Evolutionary conservation across 1,140 invertebrate genomes (phyloP), one percentile per base, ranked within the genome.

Genomic region (Cyclargus thomasi): DNA sequence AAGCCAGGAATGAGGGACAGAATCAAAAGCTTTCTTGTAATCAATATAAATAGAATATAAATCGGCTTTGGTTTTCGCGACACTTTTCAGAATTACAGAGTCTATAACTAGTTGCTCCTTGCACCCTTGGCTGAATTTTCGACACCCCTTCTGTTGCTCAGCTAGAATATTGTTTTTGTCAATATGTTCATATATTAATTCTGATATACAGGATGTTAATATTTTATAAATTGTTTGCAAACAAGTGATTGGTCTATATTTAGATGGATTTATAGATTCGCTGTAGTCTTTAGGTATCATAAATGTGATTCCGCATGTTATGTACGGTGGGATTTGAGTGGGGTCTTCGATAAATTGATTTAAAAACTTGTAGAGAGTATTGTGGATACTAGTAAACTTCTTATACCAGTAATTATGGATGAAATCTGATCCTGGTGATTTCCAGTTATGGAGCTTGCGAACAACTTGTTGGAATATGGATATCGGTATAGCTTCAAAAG

Each of bases 51-150:
- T 64, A 11, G 64, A 17, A 17, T 53, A 62, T 47, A 23, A 6
- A 65, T 65, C 21, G 11, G 16, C 6, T 22, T 69, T 65, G 2
- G 20, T 47, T 11, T 23, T 53, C 22, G 21, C 5, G 8, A 55
- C 59, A 17, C 39, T 35, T 53, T 63, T 70, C n/a, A 70, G n/a
- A 55, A 57, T 21, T 20, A 66, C 65, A 21, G 62, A 53, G 14
- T 70, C 69, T 67, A 70, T 68, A 11, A 65, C 55, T 39, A 73
- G 8, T 63, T 73, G 71, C 35, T 73, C 65, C 65, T 70, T 73
- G 39, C 69, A 65, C 2, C 65, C 69, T 62, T 70, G 69, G 10
- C 65, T 62, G n/a, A 21, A 39, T 59, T 70, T 73, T 17, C 66
- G 22, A 23, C 67, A 70, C n/a, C 71, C 68, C n/a, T n/a, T n/a